These are phyloP conservation scores for Sphyrna mokarran DNA, from an alignment of 2,113 vertebrate genomes.

Conservation along the genomic window DNA sequence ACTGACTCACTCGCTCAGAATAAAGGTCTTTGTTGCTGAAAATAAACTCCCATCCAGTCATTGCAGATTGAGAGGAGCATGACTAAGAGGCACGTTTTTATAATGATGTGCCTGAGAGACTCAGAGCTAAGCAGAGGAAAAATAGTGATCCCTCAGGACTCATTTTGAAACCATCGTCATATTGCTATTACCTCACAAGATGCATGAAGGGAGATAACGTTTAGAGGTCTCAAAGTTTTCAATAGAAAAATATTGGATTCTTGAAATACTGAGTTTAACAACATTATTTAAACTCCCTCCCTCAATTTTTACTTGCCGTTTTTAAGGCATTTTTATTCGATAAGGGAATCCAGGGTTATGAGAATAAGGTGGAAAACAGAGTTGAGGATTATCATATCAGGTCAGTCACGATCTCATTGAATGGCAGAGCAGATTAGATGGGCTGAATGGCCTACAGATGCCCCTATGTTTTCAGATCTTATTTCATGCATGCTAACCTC, in stretches of 20 bases:
- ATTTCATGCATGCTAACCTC: not conserved
- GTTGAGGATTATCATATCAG: too few relatives aligned
- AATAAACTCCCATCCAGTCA: conserved; percentile 23
- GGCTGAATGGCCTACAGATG: too few relatives aligned
- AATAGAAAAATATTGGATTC: not conserved
- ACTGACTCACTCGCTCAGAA: not conserved
- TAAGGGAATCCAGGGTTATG: too few relatives aligned
- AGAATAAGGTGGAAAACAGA: too few relatives aligned
- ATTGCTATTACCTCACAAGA: not conserved
- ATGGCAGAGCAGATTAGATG: too few relatives aligned
- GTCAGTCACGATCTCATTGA: too few relatives aligned
- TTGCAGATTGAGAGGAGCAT: not conserved
- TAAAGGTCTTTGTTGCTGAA: not conserved
- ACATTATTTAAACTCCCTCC: not conserved
- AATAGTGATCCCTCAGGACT: not conserved
- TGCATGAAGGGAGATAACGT: not conserved
- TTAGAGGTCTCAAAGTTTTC: not conserved
- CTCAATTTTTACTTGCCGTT: not conserved
- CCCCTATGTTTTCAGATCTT: too few relatives aligned
- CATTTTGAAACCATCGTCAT: not conserved
- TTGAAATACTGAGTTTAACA: not conserved
- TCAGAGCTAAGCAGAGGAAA: not conserved
- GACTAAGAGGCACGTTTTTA: not conserved
- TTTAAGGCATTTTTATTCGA: too few relatives aligned
- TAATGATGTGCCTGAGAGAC: not conserved